Evolutionary conservation across 2,888 invertebrate species (phyloP), one percentile per base, ranked within the genome.

Genomic region (Eucera pruinosa): DNA sequence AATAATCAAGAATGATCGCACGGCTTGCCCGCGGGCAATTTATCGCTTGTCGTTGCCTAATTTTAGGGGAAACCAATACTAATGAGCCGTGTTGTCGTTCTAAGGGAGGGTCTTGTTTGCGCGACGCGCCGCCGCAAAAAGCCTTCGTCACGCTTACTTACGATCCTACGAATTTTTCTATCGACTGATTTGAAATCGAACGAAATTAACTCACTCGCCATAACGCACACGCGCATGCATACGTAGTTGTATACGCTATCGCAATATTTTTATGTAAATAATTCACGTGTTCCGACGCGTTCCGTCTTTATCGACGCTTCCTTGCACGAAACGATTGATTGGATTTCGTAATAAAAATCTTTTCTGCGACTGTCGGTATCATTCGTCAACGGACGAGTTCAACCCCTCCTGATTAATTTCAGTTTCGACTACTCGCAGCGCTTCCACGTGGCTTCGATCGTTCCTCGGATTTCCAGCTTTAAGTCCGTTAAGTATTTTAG

Each of bases 301-400:
- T 72, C 55, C 58, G 47, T 68, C 75, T 43, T 52, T 41, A 36
- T 39, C 47, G 45, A 69, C 18, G 39, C 65, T 70, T 67, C 57
- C 84, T 58, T 55, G 45, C 15, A 60, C 55, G 47, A 76, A 64
- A 78, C 33, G 70, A 81, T 85, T 83, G 78, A 79, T 85, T 83
- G 78, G 81, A 67, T 85, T 85, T 85, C 83, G 66, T 85, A 85
- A 85, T 85, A 85, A 84, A 84, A 84, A 48, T 36, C 52, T 62
- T 73, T 73, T 79, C 82, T 80, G 85, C 80, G 78, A 82, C 25
- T 50, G 67, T 23, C 48, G 55, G 66, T 54, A n/a, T 15, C 47
- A 11, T 1, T 9, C 9, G 33, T 41, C 48, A n/a, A n/a, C n/a
- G 5, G n/a, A 39, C 33, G 4, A 0, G 0, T 45, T 2, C n/a